Conservation (phyloP, 2,113 vertebrate species). For the Toxotes chatareus region DNA sequence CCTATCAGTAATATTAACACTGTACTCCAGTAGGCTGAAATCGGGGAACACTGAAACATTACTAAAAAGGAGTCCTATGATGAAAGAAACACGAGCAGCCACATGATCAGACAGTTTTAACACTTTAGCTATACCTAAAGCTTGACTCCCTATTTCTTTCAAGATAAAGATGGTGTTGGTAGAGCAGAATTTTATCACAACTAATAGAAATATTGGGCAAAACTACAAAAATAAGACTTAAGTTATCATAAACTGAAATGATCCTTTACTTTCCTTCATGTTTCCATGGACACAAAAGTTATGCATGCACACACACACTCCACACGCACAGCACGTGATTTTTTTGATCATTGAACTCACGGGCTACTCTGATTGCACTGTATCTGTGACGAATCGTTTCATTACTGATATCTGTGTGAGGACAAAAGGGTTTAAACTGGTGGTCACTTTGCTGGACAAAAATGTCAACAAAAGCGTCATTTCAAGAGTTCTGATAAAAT, state of each 20-base stretch:
- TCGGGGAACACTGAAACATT: background rate
- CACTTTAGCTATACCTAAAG: background rate
- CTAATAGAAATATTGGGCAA: background rate
- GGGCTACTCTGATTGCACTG: background rate
- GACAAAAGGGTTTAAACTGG: background rate
- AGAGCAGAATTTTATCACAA: background rate
- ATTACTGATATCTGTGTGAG: background rate
- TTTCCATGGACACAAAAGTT: background rate
- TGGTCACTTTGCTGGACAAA: slow-evolving; percentile 44
- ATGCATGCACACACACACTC: background rate
- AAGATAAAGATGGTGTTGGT: background rate
- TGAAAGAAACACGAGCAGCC: background rate
- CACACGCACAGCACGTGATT: background rate
- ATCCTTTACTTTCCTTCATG: background rate
- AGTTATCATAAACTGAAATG: slow-evolving; percentile 11
- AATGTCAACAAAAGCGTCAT: slow-evolving; percentile 17
- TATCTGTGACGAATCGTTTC: background rate
- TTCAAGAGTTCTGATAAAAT: slow-evolving; percentile 30
- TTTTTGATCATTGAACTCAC: background rate
- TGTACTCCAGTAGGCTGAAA: background rate
- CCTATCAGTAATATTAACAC: background rate
- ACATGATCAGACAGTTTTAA: background rate
- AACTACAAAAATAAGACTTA: slow-evolving; percentile 4
- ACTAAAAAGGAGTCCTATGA: too few relatives aligned
- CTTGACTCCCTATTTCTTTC: too few relatives aligned